Percentiles rank a stretch among this genome's conserved stretches.
These are phyloP conservation scores for Campylomormyrus tamandua DNA, from an alignment of 2,113 vertebrate species.

Conservation along the genomic window DNA sequence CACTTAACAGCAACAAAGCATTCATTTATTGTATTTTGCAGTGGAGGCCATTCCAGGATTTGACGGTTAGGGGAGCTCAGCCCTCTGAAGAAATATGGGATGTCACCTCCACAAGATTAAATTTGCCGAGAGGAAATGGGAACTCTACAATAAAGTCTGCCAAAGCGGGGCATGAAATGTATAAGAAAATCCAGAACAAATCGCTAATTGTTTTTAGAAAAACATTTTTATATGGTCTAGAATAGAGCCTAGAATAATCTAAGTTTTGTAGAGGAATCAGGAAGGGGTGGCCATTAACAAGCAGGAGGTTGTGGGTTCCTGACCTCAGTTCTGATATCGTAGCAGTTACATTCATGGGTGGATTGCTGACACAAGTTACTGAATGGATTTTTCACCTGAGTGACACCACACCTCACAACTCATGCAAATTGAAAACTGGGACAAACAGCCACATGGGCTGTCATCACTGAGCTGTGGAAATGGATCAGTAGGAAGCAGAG, in stretches of 20 bases:
- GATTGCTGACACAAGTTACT: neutral
- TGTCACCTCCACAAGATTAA: neutral
- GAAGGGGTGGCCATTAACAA: too few relatives aligned
- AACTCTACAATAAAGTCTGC: too few relatives aligned
- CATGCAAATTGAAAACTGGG: neutral
- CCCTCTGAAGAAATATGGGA: too few relatives aligned
- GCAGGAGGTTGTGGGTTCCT: neutral
- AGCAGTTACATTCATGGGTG: neutral
- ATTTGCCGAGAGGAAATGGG: too few relatives aligned
- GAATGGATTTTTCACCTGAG: neutral
- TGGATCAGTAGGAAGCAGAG: neutral
- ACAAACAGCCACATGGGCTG: neutral
- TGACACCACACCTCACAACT: neutral
- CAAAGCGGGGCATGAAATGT: too few relatives aligned
- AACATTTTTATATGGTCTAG: too few relatives aligned
- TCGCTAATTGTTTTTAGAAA: too few relatives aligned
- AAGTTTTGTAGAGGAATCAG: too few relatives aligned
- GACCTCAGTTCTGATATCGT: neutral
- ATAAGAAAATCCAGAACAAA: too few relatives aligned
- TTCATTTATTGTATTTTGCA: neutral
- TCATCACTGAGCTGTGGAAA: neutral
- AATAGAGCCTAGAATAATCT: too few relatives aligned
- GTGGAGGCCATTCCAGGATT: too few relatives aligned
- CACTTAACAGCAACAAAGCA: neutral
- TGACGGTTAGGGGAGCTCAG: too few relatives aligned